Evolutionary conservation across 2,113 vertebrate genomes (phyloP).

Genomic region (Pelobates fuscus): DNA sequence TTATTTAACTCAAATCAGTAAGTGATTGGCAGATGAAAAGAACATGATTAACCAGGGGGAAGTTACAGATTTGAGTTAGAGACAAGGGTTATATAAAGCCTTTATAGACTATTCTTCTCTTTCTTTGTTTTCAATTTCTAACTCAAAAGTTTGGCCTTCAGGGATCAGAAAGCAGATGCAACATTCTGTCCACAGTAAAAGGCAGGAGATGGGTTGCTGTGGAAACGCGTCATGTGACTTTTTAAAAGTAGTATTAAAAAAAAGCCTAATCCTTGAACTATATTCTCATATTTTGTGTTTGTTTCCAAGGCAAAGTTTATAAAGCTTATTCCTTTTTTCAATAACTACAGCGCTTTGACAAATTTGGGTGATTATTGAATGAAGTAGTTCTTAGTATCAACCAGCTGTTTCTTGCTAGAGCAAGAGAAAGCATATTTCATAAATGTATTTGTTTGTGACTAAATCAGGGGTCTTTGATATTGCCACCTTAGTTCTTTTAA

Average conservation of each 20-base stretch:
- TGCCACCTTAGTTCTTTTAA: neutral
- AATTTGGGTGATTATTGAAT: constrained; percentile 30
- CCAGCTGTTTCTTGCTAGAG: constrained; percentile 11
- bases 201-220: constrained; percentile 63
- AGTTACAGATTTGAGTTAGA: constrained; percentile 41
- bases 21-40: constrained; percentile 46
- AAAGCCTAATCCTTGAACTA: constrained; percentile 36
- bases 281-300: constrained; percentile 10
- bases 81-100: constrained; percentile 40
- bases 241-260: constrained; percentile 54
- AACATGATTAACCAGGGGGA: constrained; percentile 41
- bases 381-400: constrained; percentile 22
- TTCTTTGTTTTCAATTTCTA: constrained; percentile 32
- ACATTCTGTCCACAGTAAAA: constrained; percentile 61
- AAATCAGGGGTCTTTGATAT: neutral
- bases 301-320: constrained; percentile 24
- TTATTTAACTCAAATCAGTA: constrained; percentile 38
- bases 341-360: constrained; percentile 9
- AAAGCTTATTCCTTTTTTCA: constrained; percentile 7
- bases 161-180: constrained; percentile 59
- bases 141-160: constrained; percentile 46
- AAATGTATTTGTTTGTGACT: neutral
- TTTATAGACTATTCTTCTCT: constrained; percentile 31
- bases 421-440: constrained; percentile 17
- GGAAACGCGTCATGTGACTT: constrained; percentile 58